phyloP scores from a whole-genome alignment of 2,888 invertebrate species.

The Macrosiphum euphorbiae region DNA sequence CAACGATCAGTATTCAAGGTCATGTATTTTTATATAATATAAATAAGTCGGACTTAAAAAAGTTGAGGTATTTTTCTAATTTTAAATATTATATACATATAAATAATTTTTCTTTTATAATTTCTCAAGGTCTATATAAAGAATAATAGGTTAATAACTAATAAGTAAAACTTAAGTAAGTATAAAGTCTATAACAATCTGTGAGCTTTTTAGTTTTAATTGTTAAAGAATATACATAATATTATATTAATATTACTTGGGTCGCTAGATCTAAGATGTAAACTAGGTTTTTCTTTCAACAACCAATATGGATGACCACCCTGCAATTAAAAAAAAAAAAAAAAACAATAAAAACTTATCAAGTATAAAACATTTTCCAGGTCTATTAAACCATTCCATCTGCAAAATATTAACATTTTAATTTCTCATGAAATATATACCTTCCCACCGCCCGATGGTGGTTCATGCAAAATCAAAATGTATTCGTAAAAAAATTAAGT shows the following conservation, averaged over 20 bases:
- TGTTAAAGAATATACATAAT: not conserved
- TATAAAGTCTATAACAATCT: not conserved
- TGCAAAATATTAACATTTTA: not conserved
- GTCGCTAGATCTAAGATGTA: slow-evolving; percentile 78
- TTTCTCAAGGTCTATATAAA: not conserved
- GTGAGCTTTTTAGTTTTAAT: not conserved
- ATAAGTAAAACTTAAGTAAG: not conserved
- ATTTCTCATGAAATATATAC: not conserved
- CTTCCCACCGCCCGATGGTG: too few species aligned
- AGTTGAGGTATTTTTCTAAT: not conserved
- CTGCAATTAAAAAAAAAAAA: slow-evolving; percentile 72
- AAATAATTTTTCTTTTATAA: not conserved
- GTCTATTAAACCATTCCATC: not conserved
- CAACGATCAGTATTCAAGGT: not conserved
- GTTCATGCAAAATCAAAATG: not conserved
- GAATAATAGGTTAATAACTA: not conserved
- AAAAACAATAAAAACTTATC: not conserved
- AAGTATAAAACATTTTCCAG: not conserved
- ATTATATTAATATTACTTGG: slow-evolving; percentile 71
- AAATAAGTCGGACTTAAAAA: not conserved
- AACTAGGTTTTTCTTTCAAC: slow-evolving; percentile 71
- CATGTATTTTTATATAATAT: not conserved
- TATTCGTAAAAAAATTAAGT: not conserved
- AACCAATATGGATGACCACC: slow-evolving; percentile 76
- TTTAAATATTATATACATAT: slow-evolving; percentile 45